These are phyloP conservation scores for Lutra lutra DNA, from an alignment of 2,797 vertebrate species.

Conservation along the genomic window DNA sequence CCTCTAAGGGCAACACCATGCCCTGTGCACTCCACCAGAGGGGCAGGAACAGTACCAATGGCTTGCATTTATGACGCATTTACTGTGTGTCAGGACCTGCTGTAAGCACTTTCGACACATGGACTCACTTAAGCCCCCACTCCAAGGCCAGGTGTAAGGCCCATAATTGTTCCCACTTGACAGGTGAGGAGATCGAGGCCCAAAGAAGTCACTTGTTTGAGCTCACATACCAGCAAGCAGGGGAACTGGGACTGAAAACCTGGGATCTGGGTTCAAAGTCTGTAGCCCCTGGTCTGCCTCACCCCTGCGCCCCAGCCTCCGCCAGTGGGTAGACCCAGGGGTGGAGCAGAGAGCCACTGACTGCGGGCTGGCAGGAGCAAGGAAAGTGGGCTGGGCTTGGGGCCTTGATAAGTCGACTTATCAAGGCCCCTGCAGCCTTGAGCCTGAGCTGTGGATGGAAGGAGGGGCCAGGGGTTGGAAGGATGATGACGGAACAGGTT, in stretches of 20 bases:
- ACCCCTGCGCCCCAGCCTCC: fast-evolving
- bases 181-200: not conserved
- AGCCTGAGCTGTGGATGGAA: not conserved
- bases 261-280: not conserved
- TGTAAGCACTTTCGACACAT: fast-evolving
- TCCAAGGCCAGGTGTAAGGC: not conserved
- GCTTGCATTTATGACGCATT: not conserved
- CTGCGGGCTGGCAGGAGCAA: not conserved
- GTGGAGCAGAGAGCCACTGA: not conserved
- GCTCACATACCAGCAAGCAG: not conserved
- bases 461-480: not conserved
- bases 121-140: fast-evolving
- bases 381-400: not conserved
- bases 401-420: no score
- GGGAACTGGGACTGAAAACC: not conserved
- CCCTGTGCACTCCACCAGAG: fast-evolving
- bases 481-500: not conserved
- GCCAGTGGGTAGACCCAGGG: not conserved
- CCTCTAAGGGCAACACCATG: not conserved
- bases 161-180: not conserved
- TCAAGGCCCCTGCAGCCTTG: not conserved
- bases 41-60: fast-evolving
- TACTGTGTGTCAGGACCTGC: not conserved
- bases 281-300: not conserved
- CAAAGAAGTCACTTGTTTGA: not conserved